Evolutionary conservation across 2,113 vertebrate species (phyloP), one percentile per base, ranked within the genome.

Genomic region (Melanerpes aurifrons): DNA sequence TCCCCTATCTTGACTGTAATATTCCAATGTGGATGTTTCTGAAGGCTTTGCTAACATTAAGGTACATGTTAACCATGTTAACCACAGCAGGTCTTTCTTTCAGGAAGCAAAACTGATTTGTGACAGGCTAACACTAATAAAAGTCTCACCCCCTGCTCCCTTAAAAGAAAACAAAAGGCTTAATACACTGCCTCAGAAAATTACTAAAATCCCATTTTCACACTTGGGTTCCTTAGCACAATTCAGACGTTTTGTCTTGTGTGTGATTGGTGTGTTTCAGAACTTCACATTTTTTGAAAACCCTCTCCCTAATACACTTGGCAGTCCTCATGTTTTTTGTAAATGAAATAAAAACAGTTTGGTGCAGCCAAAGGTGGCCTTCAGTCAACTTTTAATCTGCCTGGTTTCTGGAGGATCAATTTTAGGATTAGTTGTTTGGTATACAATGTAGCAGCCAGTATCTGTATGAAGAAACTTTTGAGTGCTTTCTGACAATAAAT

Each of bases 91-190:
- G 15, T 90, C 50, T 80, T 68, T 87, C 43, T 90, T 84, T 89
- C 82, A 58, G 48, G 58, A 84, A 90, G 45, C 16, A 84, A 84
- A 89, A 92, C 75, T 84, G 64, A 82, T 87, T 84, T 84, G 48
- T 17, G 43, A 31, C 18, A 64, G 50, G 12, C 25, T 69, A 87
- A 91, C 5, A 21, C 31, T 40, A 71, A 18, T 29, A 89, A 92
- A 32, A 64, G 8, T 25, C 12, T 35, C 1, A 3, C 15, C 15
- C 10, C 6, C 4, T 11, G 11, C 6, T 83, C 43, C 47, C 48
- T 54, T 82, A 25, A 58, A 69, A 79, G 28, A 69, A 93, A 92
- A 74, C 25, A 91, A 84, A 78, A 85, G 40, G 26, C 29, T 14
- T 76, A 85, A 66, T 16, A 66, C 4, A 45, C 54, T 3, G 4